Evolutionary conservation across 2,797 vertebrate species (phyloP).

Genomic region (Sorex maritimensis): DNA sequence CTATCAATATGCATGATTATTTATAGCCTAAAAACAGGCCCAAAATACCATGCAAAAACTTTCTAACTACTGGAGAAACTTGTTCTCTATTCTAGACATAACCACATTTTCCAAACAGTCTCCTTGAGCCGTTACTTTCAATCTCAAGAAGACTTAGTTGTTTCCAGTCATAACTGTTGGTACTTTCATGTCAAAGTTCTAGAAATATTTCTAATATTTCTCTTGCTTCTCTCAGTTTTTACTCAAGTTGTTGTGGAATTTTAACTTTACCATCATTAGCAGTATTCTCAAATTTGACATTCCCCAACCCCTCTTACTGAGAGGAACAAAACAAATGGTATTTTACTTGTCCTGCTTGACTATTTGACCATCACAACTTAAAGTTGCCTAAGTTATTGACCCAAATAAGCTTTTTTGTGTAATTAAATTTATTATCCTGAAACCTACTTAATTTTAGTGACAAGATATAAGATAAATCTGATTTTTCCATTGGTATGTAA

Average conservation of each 20-base stretch:
- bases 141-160: background rate
- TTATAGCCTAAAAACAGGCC: background rate
- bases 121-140: background rate
- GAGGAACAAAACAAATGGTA: background rate
- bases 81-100: background rate
- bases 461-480: background rate
- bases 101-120: background rate
- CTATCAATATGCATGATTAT: too few species aligned
- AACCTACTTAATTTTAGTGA: background rate
- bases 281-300: background rate
- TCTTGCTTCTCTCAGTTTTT: background rate
- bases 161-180: background rate
- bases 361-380: background rate
- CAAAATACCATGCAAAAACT: background rate
- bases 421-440: background rate
- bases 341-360: background rate
- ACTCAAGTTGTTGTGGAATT: background rate
- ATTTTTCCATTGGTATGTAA: background rate
- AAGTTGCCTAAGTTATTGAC: background rate
- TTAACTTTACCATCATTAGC: background rate
- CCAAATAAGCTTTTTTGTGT: background rate
- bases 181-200: background rate
- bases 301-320: background rate
- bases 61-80: too few species aligned
- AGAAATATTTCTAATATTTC: background rate